Evolutionary conservation across 2,888 invertebrate genomes (phyloP).

Genomic region (Tipula confusa): DNA sequence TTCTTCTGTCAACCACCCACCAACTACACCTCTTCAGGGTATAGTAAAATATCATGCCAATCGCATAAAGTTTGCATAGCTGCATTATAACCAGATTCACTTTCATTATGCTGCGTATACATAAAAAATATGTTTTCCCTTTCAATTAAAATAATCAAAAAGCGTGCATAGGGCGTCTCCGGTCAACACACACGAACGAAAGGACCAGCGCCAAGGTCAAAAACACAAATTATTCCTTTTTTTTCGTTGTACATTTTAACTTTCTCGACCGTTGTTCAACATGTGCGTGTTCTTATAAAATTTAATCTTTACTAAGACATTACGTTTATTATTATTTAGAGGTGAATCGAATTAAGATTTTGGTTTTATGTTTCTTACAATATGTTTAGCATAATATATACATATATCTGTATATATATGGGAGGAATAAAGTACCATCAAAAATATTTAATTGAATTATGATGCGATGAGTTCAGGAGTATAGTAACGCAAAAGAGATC

Average conservation of each 20-base stretch:
- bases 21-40: no score
- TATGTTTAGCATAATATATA: not conserved
- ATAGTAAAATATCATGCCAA: no score
- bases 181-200: not conserved
- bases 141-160: no score
- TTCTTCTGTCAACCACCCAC: no score
- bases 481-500: not conserved
- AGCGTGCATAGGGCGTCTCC: no score
- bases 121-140: no score
- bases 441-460: conserved; percentile 14
- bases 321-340: not conserved
- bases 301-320: not conserved
- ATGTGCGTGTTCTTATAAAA: not conserved
- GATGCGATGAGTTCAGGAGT: not conserved
- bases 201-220: not conserved
- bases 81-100: no score
- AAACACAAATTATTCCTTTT: not conserved
- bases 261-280: not conserved
- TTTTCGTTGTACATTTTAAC: no score
- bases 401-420: not conserved
- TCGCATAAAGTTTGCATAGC: no score
- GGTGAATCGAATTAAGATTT: not conserved
- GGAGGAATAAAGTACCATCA: not conserved
- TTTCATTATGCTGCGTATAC: no score
- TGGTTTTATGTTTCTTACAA: not conserved